Conservation (phyloP, 1,140 invertebrate genomes). For the Dinothrombium tinctorium region DNA sequence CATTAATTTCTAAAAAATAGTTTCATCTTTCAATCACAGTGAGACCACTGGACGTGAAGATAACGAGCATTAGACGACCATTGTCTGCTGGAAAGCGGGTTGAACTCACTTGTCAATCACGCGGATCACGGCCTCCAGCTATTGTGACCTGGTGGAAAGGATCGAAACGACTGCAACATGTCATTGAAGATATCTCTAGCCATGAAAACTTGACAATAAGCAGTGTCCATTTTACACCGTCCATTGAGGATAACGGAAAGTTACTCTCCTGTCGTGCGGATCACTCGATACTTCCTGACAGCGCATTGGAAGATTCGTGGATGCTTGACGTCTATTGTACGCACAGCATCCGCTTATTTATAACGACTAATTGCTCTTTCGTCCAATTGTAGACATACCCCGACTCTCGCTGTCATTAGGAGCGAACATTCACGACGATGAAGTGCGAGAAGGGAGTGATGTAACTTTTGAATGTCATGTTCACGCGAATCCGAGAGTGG, state of each 20-base stretch:
- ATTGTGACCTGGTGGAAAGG: constrained; percentile 46
- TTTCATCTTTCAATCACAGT: no score
- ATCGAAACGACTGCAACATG: constrained; percentile 4
- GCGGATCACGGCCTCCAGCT: constrained; percentile 58
- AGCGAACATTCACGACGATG: constrained; percentile 52
- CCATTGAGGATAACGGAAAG: constrained; percentile 51
- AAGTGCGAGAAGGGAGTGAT: constrained; percentile 46
- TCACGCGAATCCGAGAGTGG: constrained; percentile 53
- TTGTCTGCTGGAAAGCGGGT: constrained; percentile 54
- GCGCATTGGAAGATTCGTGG: constrained; percentile 53
- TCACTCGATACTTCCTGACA: constrained; percentile 35
- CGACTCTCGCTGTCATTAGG: constrained; percentile 53
- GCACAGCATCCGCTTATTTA: constrained; percentile 18
- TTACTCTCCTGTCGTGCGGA: constrained; percentile 55
- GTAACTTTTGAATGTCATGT: constrained; percentile 73
- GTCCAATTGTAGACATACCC: constrained; percentile 43
- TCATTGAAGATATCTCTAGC: constrained; percentile 9
- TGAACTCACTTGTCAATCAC: constrained; percentile 55
- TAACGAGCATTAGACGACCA: constrained; percentile 48
- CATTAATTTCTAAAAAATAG: no score
- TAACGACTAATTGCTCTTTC: not conserved
- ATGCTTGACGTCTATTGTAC: constrained; percentile 62
- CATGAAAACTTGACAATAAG: constrained; percentile 16
- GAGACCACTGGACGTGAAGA: constrained; percentile 18
- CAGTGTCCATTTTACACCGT: constrained; percentile 25